A percentile compares a stretch with the other conserved stretches of the same genome.
phyloP scores from a whole-genome alignment of 2,797 vertebrate genomes.

The Pteropus rufus region DNA sequence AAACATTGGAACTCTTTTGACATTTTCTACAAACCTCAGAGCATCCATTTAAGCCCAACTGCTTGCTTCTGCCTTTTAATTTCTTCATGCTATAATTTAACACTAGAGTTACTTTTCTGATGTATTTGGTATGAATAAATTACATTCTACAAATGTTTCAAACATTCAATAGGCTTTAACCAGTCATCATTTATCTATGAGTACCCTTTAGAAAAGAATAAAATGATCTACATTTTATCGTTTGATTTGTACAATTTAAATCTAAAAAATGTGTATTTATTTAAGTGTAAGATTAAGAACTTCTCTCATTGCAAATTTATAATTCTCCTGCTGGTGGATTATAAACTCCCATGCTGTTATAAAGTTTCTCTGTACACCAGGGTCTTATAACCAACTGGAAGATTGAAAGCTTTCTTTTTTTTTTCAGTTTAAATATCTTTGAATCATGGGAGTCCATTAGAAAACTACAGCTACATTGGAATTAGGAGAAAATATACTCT shows the following conservation, averaged over 20 bases:
- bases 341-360: constrained; percentile 56
- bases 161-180: constrained; percentile 50
- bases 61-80: constrained; percentile 69
- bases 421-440: constrained; percentile 44
- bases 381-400: constrained; percentile 52
- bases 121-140: constrained; percentile 62
- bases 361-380: constrained; percentile 54
- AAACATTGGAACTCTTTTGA: constrained; percentile 66
- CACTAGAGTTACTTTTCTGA: constrained; percentile 58
- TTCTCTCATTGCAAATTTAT: constrained; percentile 64
- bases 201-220: constrained; percentile 73
- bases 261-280: constrained; percentile 55
- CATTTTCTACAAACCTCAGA: constrained; percentile 68
- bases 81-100: constrained; percentile 66
- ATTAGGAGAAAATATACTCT: constrained; percentile 62
- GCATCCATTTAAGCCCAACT: constrained; percentile 50
- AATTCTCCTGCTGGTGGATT: constrained; percentile 71
- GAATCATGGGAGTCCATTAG: constrained; percentile 52
- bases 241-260: constrained; percentile 62
- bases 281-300: constrained; percentile 66
- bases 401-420: constrained; percentile 27
- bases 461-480: constrained; percentile 50
- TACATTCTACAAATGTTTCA: constrained; percentile 66
- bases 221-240: constrained; percentile 55
- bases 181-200: constrained; percentile 71